phyloP scores from a whole-genome alignment of 2,888 invertebrate genomes.

The Sphaerophoria taeniata region DNA sequence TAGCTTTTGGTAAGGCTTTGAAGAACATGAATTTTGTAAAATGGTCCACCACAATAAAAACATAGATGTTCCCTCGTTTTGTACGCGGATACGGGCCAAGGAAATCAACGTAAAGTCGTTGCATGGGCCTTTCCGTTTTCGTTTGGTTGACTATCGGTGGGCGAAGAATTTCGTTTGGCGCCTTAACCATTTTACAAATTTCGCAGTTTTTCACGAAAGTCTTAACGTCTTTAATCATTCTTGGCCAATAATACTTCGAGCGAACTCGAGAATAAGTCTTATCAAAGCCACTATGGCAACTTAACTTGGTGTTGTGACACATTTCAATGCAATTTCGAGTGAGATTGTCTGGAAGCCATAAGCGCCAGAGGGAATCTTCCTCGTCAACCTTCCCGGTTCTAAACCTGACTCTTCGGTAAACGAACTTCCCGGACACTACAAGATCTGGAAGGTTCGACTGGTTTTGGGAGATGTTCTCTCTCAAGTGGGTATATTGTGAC shows the following conservation, averaged over 20 bases:
- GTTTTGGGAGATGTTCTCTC: no score
- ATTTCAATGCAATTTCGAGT: no score
- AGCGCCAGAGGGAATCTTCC: no score
- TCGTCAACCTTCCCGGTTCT: no score
- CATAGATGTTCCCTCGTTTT: not conserved
- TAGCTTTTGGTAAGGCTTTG: constrained; percentile 6
- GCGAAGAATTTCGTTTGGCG: constrained; percentile 4
- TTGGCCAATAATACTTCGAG: not conserved
- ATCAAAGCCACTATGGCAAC: constrained; percentile 16
- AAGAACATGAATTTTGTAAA: not conserved
- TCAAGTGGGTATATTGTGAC: no score
- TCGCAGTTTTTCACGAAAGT: not conserved
- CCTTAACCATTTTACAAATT: constrained; percentile 8
- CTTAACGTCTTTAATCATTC: not conserved
- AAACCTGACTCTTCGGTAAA: not conserved
- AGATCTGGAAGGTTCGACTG: no score
- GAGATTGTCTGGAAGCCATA: no score
- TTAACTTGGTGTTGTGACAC: no score
- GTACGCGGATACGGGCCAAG: constrained; percentile 9
- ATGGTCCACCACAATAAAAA: constrained; percentile 1
- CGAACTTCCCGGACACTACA: no score
- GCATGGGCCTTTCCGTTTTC: constrained; percentile 2
- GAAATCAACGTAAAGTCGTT: constrained; percentile 2
- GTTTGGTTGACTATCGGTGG: constrained; percentile 5
- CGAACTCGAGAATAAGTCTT: not conserved